phyloP scores from a whole-genome alignment of 2,888 invertebrate species.

The Rhogogaster chlorosoma region DNA sequence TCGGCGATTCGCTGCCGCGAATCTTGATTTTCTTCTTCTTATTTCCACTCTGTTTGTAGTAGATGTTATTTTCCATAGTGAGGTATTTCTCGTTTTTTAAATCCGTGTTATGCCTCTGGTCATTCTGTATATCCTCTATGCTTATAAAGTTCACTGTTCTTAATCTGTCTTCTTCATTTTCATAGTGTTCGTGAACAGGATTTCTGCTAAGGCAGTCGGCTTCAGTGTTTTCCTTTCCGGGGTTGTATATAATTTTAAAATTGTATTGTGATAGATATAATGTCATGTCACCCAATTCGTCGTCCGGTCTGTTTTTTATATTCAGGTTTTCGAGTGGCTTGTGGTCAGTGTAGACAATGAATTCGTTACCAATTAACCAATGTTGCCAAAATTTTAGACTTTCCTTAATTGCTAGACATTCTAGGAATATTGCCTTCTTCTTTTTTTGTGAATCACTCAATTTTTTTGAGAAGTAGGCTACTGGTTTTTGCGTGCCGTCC shows the following conservation, averaged over 20 bases:
- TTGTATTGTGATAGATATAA: no score
- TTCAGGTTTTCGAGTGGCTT: conserved; percentile 58
- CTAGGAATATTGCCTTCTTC: conserved; percentile 20
- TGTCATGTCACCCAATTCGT: conserved; percentile 58
- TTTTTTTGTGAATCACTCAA: conserved; percentile 42
- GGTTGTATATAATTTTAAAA: no score
- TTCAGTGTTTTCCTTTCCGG: no score
- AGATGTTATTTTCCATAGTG: conserved; percentile 31
- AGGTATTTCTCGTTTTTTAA: conserved; percentile 36
- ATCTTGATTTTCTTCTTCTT: conserved; percentile 24
- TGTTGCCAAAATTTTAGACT: conserved; percentile 15
- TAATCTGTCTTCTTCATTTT: conserved; percentile 55
- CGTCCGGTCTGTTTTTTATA: conserved; percentile 56
- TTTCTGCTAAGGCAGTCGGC: no score
- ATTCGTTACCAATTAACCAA: conserved; percentile 7
- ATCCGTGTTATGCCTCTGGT: conserved; percentile 53
- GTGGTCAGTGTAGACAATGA: conserved; percentile 4
- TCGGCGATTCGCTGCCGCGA: no score
- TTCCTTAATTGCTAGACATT: conserved; percentile 34
- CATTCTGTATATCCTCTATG: conserved; percentile 54
- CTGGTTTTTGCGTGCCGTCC: conserved; percentile 52
- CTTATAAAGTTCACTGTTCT: conserved; percentile 56
- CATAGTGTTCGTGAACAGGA: conserved; percentile 57
- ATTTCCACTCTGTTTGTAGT: conserved; percentile 35
- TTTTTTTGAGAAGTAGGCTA: conserved; percentile 55